Base-by-base conservation (phyloP, 2,797 vertebrate genomes). In the Alosa sapidissima region DNA sequence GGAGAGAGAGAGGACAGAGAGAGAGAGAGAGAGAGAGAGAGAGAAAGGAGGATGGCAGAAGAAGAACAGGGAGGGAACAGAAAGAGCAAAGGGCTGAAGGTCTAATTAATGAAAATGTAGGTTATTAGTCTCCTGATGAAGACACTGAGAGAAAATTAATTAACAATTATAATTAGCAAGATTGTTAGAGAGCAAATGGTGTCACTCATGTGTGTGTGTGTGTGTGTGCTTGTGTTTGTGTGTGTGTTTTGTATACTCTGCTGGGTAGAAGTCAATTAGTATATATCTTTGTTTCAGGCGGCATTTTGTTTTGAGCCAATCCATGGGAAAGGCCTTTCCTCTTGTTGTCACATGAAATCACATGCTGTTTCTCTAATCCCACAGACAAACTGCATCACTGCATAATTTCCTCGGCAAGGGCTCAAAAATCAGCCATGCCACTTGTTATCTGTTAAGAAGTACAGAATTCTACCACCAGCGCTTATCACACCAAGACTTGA, bases 111-210 rank as follows among this genome's bases (percentile, higher is more conserved):
- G 94, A 91, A 95, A 95, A 96, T 96, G 95, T 96, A 96, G 95
- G 95, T 96, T 95, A 94, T 96, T 96, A 95, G 94, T 96, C 95
- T 96, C 95, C 92, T 95, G 95, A 95, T 95, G 94, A 94, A 94
- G 94, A 95, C 94, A 92, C 93, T 91, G 93, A 87, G 93, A 94
- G 93, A 95, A 93, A 96, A 95, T 96, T 95, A 96, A 96, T 96
- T 96, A 96, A 96, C 94, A 94, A 95, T 95, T 96, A 96, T 96
- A 96, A 96, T 96, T 96, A 96, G 95, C 95, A 94, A 95, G 94
- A 95, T 96, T 96, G 95, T 96, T 96, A 94, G 95, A 96, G 94
- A 95, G 95, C 94, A 94, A 96, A 96, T 93, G 92, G 95, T 96
- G 95, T 96, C 95, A 95, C 89, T 86, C 93, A 93, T 89, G 88